phyloP scores from a whole-genome alignment of 1,140 invertebrate species.

The Stegodyphus dumicola region DNA sequence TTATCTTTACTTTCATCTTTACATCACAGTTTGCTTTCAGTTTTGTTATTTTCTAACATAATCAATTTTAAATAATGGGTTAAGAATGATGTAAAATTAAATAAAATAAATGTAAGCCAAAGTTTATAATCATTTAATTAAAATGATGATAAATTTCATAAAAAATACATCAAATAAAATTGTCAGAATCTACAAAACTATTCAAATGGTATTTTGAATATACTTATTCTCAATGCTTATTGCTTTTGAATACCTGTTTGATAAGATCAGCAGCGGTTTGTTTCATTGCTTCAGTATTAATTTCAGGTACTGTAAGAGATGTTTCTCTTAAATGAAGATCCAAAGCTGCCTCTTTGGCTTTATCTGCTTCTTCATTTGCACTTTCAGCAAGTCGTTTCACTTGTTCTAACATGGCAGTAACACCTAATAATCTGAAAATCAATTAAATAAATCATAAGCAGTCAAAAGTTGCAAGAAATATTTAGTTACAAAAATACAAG shows the following conservation, averaged over 20 bases:
- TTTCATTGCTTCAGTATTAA: slow-evolving; percentile 79
- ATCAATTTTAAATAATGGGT: no score
- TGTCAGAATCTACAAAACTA: no score
- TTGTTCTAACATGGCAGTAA: slow-evolving; percentile 25
- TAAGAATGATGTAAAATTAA: no score
- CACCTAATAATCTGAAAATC: slow-evolving; percentile 18
- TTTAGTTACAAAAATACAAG: neutral
- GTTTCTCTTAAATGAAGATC: slow-evolving; percentile 81
- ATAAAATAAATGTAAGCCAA: no score
- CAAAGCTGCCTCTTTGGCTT: slow-evolving; percentile 83
- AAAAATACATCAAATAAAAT: no score
- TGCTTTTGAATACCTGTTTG: slow-evolving; percentile 63
- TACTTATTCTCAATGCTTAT: no score
- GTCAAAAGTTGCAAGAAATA: neutral
- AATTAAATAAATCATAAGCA: neutral
- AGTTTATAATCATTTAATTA: no score
- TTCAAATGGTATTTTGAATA: no score
- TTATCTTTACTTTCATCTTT: no score
- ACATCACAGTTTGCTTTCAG: no score
- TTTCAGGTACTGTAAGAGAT: slow-evolving; percentile 76
- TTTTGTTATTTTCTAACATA: no score
- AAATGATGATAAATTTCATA: no score
- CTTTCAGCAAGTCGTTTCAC: slow-evolving; percentile 74
- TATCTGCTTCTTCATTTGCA: slow-evolving; percentile 77
- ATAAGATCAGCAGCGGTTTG: slow-evolving; percentile 72